Percentiles rank a stretch among this genome's conserved stretches.
phyloP scores from a whole-genome alignment of 1,140 invertebrate species.

The Pollicipes pollicipes region DNA sequence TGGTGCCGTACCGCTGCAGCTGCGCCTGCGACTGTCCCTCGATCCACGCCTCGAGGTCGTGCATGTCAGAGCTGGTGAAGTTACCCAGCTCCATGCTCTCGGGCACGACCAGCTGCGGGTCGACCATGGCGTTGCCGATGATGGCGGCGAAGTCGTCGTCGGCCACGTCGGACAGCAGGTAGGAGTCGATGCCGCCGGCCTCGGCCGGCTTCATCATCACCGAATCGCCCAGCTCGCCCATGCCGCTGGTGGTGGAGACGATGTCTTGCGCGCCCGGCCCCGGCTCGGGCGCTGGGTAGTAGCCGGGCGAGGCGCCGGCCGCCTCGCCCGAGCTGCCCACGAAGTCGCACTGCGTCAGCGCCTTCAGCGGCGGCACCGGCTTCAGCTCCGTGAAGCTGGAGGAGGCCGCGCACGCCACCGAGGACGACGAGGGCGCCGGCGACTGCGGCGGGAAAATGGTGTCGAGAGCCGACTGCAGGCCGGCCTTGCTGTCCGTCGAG shows the following conservation, averaged over 20 bases:
- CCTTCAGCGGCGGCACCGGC: slow-evolving; percentile 61
- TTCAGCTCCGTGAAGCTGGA: slow-evolving; percentile 56
- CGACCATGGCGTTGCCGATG: slow-evolving; percentile 72
- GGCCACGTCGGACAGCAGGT: slow-evolving; percentile 32
- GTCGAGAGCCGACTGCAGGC: not conserved
- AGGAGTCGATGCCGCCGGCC: slow-evolving; percentile 28
- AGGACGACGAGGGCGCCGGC: slow-evolving; percentile 11
- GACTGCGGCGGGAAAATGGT: not conserved
- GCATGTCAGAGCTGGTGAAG: slow-evolving; percentile 14
- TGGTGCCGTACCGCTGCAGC: slow-evolving; percentile 17
- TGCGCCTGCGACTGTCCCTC: slow-evolving; percentile 44
- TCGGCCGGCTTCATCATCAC: slow-evolving; percentile 29
- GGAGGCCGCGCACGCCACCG: slow-evolving; percentile 26
- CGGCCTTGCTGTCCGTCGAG: not conserved
- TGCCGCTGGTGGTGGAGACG: slow-evolving; percentile 24
- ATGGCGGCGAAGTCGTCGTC: slow-evolving; percentile 74
- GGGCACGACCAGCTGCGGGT: slow-evolving; percentile 31
- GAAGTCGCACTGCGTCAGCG: slow-evolving; percentile 37
- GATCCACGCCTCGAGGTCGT: slow-evolving; percentile 54
- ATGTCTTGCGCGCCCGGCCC: slow-evolving; percentile 34
- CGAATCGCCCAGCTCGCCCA: slow-evolving; percentile 26
- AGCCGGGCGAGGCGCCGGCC: slow-evolving; percentile 18
- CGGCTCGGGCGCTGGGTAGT: slow-evolving; percentile 32
- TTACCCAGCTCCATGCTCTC: slow-evolving; percentile 15
- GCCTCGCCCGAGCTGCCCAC: slow-evolving; percentile 24